These are phyloP conservation scores for Atrina japonica DNA, from an alignment of 2,888 invertebrate species.

Conservation along the genomic window DNA sequence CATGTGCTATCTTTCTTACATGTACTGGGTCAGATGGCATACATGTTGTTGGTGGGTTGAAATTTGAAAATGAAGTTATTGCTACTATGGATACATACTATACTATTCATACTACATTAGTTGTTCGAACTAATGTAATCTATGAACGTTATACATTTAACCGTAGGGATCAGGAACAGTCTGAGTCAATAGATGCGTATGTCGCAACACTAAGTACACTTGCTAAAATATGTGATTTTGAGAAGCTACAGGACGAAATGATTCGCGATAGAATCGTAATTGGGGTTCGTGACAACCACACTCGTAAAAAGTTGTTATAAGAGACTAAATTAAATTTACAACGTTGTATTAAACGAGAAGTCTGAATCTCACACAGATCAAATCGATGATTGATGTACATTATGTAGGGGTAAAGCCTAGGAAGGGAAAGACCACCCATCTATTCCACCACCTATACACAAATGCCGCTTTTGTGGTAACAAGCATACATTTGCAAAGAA, in stretches of 20 bases:
- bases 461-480: conserved; percentile 27
- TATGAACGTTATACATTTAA: conserved; percentile 52
- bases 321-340: conserved; percentile 1
- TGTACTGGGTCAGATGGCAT: conserved; percentile 36
- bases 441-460: too few species aligned
- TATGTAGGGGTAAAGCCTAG: conserved; percentile 3
- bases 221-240: conserved; percentile 30
- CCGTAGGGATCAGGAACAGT: conserved; percentile 31
- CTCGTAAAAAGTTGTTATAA: conserved; percentile 20
- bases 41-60: conserved; percentile 26
- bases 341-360: conserved; percentile 23
- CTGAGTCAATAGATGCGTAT: conserved; percentile 29
- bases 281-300: conserved; percentile 1
- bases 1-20: conserved; percentile 24
- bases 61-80: conserved; percentile 30
- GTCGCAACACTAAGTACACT: conserved; percentile 10
- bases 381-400: conserved; percentile 20
- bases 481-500: background rate
- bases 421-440: background rate
- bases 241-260: conserved; percentile 8
- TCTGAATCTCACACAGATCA: conserved; percentile 6
- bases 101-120: too few species aligned
- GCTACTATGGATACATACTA: conserved; percentile 36
- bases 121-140: conserved; percentile 39
- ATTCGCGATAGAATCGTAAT: conserved; percentile 14